Evolutionary conservation across 64 coral and sea anemone genomes (phyloP).

Genomic region (Stylophora pistillata): DNA sequence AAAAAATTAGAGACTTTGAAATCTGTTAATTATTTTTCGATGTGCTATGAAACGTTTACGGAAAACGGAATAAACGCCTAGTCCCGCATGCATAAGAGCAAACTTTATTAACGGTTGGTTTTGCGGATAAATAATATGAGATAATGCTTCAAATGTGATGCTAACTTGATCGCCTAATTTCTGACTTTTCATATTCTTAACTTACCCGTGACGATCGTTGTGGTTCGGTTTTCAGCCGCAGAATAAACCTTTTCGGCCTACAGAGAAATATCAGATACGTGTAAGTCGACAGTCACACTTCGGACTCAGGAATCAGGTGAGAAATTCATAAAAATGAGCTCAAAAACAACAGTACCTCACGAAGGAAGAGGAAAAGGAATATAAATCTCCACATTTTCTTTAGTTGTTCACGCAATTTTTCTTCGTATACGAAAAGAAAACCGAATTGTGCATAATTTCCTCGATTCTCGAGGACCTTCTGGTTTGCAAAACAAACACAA

Average conservation of each 20-base stretch:
- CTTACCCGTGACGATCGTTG: background rate
- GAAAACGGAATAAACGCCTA: background rate
- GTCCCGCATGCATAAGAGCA: background rate
- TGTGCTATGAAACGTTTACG: background rate
- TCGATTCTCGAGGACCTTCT: background rate
- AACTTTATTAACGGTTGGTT: background rate
- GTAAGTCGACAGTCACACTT: too few relatives aligned
- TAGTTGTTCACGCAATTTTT: background rate
- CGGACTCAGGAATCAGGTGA: background rate
- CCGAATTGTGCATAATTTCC: background rate
- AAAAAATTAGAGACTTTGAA: too few relatives aligned
- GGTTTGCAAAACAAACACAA: constrained; percentile 5
- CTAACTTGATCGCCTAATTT: background rate
- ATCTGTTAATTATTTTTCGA: background rate
- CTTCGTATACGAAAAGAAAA: background rate
- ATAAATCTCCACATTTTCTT: constrained; percentile 3
- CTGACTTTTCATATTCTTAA: background rate
- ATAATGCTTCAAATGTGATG: background rate
- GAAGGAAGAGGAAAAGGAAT: background rate
- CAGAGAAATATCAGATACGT: background rate
- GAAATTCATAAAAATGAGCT: background rate
- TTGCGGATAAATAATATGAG: background rate
- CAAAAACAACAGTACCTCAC: background rate
- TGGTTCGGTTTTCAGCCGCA: background rate
- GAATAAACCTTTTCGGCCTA: background rate